Conservation (phyloP, 2,888 invertebrate genomes). For the Xylophagus ater region DNA sequence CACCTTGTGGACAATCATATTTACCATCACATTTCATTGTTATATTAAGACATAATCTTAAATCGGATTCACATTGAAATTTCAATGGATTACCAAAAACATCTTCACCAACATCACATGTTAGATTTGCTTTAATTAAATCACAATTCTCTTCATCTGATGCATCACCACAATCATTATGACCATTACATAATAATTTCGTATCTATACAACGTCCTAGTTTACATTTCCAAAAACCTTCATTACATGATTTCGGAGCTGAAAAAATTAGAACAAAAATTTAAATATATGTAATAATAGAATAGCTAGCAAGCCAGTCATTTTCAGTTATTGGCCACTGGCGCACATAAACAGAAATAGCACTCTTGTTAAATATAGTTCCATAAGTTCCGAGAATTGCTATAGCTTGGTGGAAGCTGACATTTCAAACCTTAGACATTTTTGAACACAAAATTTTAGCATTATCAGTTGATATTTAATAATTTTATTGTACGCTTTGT, state of each 20-base stretch:
- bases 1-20: constrained; percentile 57
- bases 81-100: constrained; percentile 20
- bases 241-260: constrained; percentile 27
- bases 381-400: no score
- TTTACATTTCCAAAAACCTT: constrained; percentile 37
- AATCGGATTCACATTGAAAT: constrained; percentile 32
- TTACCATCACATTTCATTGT: constrained; percentile 49
- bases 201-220: constrained; percentile 46
- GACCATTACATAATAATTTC: constrained; percentile 45
- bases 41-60: constrained; percentile 27
- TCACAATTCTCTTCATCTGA: constrained; percentile 45
- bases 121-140: constrained; percentile 22
- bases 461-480: no score
- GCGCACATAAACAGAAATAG: no score
- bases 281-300: constrained; percentile 26
- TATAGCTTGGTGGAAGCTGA: not conserved
- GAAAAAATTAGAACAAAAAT: constrained; percentile 28
- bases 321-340: no score
- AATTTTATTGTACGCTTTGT: no score
- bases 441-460: no score
- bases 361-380: no score
- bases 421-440: no score
- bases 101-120: constrained; percentile 41
- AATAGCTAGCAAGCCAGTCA: no score
- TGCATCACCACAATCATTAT: constrained; percentile 47